phyloP scores from a whole-genome alignment of 1,140 invertebrate species.

The Pogonognathellus flavescens region DNA sequence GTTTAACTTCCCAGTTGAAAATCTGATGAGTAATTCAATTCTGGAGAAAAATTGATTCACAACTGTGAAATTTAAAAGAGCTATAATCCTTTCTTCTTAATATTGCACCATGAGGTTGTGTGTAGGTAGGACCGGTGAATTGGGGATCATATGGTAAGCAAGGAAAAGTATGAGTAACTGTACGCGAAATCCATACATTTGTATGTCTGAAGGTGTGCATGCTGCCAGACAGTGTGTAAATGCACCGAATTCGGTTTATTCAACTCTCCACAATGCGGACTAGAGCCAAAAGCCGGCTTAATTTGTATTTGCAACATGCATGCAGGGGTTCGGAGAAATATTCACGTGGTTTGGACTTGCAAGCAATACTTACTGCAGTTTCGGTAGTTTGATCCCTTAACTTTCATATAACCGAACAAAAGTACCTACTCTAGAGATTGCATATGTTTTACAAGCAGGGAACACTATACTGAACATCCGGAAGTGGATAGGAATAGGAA shows the following conservation, averaged over 20 bases:
- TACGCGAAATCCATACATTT: too few relatives aligned
- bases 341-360: conserved; percentile 19
- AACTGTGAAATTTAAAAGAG: neutral
- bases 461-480: too few relatives aligned
- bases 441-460: too few relatives aligned
- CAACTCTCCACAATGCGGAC: neutral
- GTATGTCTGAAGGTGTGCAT: neutral
- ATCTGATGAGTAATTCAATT: too few relatives aligned
- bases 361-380: neutral
- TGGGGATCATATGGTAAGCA: neutral
- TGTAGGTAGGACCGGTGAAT: neutral
- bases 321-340: conserved; percentile 24
- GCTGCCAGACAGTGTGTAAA: neutral
- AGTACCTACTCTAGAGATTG: too few relatives aligned
- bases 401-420: too few relatives aligned
- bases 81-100: neutral
- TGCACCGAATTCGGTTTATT: conserved; percentile 25
- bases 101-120: conserved; percentile 4
- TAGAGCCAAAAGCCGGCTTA: conserved; percentile 21
- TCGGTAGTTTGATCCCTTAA: too few relatives aligned
- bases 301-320: conserved; percentile 27
- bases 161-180: neutral
- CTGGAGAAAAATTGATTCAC: neutral
- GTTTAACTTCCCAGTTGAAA: neutral
- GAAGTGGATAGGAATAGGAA: too few relatives aligned